phyloP scores from a whole-genome alignment of 2,113 vertebrate species.

The Tinamus guttatus region DNA sequence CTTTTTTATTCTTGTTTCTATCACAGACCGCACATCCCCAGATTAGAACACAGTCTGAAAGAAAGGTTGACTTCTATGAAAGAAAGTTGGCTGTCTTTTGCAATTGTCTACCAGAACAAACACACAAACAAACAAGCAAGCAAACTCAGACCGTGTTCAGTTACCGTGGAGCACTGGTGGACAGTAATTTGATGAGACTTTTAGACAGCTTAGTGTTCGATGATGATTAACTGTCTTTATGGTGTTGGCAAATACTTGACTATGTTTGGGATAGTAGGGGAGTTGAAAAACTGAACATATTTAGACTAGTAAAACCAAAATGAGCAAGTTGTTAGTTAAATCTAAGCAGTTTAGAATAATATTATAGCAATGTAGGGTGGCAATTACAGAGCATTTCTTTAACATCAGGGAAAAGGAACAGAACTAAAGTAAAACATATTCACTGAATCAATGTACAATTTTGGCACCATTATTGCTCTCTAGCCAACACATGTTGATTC shows the following conservation, averaged over 20 bases:
- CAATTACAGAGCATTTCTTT: not conserved
- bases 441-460: not conserved
- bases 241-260: not conserved
- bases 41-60: no score
- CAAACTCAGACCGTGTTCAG: not conserved
- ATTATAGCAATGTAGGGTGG: not conserved
- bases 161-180: not conserved
- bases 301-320: not conserved
- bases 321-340: not conserved
- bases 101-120: not conserved
- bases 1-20: no score
- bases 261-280: not conserved
- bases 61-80: not conserved
- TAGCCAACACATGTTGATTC: not conserved
- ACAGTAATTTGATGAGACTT: not conserved
- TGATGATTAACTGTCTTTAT: not conserved
- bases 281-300: not conserved
- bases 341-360: not conserved
- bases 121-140: not conserved
- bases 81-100: not conserved
- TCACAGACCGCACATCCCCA: no score
- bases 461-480: not conserved
- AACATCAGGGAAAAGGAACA: not conserved
- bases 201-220: not conserved
- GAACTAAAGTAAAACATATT: not conserved